Conservation (phyloP, 2,888 invertebrate species). For the Drosophila hamatofila region DNA sequence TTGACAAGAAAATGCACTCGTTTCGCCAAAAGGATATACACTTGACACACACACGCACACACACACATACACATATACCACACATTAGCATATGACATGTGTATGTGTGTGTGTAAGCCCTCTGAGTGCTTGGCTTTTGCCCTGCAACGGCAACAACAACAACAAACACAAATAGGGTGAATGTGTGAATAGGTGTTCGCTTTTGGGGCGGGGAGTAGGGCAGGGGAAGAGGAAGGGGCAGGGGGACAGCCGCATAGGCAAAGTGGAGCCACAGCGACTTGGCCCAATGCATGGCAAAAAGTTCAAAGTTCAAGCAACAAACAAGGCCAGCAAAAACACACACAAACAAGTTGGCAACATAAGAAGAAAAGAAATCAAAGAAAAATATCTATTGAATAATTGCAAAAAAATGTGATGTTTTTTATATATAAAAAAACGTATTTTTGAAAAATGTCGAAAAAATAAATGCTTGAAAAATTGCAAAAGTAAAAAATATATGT, state of each 20-base stretch:
- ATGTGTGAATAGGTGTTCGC: conserved; percentile 16
- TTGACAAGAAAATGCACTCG: conserved; percentile 79
- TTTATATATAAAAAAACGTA: too few relatives aligned
- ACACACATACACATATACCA: conserved; percentile 29
- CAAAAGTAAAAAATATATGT: too few relatives aligned
- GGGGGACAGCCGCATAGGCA: conserved; percentile 34
- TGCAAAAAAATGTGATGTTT: too few relatives aligned
- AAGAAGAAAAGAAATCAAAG: background rate
- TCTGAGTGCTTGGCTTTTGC: conserved; percentile 38
- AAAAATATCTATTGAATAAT: too few relatives aligned
- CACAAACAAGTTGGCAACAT: background rate
- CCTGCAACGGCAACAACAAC: conserved; percentile 16
- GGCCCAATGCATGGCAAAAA: conserved; percentile 51
- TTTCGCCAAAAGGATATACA: conserved; percentile 71
- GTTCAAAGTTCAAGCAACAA: conserved; percentile 72
- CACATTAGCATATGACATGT: conserved; percentile 63
- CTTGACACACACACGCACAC: conserved; percentile 55
- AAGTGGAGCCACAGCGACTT: conserved; percentile 36
- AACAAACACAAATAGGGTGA: conserved; percentile 9
- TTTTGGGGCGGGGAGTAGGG: conserved; percentile 10
- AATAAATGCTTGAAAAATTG: too few relatives aligned
- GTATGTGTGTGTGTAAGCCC: conserved; percentile 13
- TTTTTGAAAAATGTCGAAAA: too few relatives aligned
- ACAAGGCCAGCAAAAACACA: conserved; percentile 24
- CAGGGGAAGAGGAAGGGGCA: background rate